These are phyloP conservation scores for Saimiri boliviensis DNA, from an alignment of 2,113 vertebrate species.

Conservation along the genomic window DNA sequence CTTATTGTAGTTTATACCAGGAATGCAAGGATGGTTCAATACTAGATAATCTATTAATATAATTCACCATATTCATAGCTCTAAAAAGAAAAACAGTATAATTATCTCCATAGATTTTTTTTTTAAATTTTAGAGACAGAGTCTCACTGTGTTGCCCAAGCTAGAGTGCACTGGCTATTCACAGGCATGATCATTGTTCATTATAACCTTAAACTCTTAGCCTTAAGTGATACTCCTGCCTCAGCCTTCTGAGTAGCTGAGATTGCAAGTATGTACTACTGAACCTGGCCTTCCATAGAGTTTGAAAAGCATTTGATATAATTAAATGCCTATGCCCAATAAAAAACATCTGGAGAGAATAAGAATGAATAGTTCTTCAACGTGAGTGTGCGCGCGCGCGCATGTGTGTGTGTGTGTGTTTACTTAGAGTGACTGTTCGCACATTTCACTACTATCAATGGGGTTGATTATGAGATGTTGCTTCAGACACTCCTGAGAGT, in stretches of 20 bases:
- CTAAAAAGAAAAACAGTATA: neutral
- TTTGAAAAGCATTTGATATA: neutral
- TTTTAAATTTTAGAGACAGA: neutral
- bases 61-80: neutral
- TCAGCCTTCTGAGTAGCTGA: neutral
- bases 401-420: neutral
- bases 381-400: neutral
- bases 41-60: neutral
- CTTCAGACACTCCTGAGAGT: conserved; percentile 8
- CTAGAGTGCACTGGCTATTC: neutral
- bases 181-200: neutral
- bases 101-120: neutral
- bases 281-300: neutral
- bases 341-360: neutral
- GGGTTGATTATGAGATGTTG: neutral
- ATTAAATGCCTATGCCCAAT: neutral
- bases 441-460: neutral
- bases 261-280: neutral
- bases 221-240: neutral
- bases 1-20: neutral
- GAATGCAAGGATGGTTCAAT: neutral
- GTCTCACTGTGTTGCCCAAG: neutral
- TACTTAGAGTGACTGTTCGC: neutral
- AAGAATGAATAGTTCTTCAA: neutral
- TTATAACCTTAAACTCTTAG: neutral